A percentile compares a stretch with the other conserved stretches of the same genome.
Conservation (phyloP, 2,888 invertebrate genomes). For the Eustalomyia histrio region DNA sequence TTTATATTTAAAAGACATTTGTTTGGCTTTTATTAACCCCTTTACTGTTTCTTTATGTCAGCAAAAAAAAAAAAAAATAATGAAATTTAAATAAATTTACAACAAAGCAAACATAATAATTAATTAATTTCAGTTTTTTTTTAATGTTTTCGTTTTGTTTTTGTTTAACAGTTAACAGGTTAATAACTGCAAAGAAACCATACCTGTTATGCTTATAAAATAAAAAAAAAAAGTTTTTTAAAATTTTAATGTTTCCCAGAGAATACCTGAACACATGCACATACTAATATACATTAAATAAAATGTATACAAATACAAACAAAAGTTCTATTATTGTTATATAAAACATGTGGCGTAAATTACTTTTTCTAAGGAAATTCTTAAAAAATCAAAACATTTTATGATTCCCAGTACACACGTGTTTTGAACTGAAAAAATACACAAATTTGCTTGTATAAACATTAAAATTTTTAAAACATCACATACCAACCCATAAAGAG, state of each 20-base stretch:
- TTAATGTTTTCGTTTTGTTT: too few species aligned
- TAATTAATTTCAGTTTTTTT: too few species aligned
- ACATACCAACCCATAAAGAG: too few species aligned
- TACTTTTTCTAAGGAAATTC: not conserved
- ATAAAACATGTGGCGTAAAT: slow-evolving; percentile 17
- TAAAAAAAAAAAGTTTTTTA: not conserved
- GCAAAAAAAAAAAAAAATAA: not conserved
- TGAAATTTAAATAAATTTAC: not conserved
- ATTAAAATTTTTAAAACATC: too few species aligned
- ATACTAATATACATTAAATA: not conserved
- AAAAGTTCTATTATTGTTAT: not conserved
- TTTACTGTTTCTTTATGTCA: not conserved
- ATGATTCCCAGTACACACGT: not conserved
- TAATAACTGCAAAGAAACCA: not conserved
- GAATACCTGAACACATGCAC: not conserved
- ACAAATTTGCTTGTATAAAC: too few species aligned
- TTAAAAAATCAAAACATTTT: not conserved
- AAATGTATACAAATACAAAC: not conserved
- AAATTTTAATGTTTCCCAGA: not conserved
- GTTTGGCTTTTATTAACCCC: not conserved
- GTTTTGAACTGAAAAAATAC: too few species aligned
- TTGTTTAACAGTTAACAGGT: too few species aligned
- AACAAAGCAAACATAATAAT: too few species aligned
- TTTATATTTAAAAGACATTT: slow-evolving; percentile 52
- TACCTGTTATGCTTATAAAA: not conserved